Evolutionary conservation across 2,888 invertebrate species (phyloP).

Genomic region (Caradrina clavipalpis): DNA sequence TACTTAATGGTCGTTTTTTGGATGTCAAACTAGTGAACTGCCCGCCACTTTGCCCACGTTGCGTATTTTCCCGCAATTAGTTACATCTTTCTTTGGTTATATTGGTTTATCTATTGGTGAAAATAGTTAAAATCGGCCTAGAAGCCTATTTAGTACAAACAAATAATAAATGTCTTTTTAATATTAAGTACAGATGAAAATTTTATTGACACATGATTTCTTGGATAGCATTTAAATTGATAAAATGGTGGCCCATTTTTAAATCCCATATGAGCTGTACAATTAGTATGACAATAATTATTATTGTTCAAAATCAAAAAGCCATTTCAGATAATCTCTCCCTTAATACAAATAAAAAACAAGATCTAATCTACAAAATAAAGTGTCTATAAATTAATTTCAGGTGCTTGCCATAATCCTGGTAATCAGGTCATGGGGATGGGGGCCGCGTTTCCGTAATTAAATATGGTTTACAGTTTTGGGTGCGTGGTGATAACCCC

Average conservation of each 20-base stretch:
- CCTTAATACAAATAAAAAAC: not conserved
- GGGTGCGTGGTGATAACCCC: slow-evolving; percentile 2
- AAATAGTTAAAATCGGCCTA: too few relatives aligned
- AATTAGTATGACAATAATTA: not conserved
- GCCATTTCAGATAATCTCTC: not conserved
- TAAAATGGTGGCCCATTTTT: not conserved
- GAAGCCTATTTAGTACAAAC: too few relatives aligned
- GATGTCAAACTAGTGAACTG: too few relatives aligned
- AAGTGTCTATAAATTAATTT: slow-evolving; percentile 35
- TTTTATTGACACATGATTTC: too few relatives aligned
- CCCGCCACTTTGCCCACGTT: too few relatives aligned
- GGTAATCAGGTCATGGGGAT: slow-evolving; percentile 27
- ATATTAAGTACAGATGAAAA: too few relatives aligned
- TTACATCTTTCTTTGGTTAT: too few relatives aligned
- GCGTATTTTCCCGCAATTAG: too few relatives aligned
- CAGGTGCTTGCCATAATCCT: slow-evolving; percentile 39
- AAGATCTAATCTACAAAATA: slow-evolving; percentile 20
- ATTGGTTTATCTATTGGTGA: too few relatives aligned
- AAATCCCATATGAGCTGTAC: not conserved
- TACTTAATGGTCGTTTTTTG: too few relatives aligned
- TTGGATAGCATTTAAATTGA: not conserved
- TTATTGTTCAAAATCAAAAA: not conserved
- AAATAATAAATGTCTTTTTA: too few relatives aligned
- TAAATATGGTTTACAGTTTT: slow-evolving; percentile 24
- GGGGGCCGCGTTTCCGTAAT: slow-evolving; percentile 18